Base-by-base conservation (phyloP, 2,797 vertebrate species). In the Hafferia zeledoni region DNA sequence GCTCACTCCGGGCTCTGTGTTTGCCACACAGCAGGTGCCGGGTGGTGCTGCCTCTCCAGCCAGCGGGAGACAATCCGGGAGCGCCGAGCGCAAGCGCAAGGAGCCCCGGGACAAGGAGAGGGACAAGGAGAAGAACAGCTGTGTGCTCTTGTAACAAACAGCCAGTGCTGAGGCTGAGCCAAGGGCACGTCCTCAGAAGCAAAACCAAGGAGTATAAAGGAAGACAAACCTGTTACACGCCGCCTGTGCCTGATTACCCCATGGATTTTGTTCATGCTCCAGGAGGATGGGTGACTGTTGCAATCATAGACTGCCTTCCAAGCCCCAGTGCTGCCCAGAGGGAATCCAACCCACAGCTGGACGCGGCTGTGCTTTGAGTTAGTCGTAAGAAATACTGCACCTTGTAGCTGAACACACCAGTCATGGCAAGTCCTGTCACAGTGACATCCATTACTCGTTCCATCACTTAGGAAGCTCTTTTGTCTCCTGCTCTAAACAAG, bases 211-310 rank as follows among this genome's bases (percentile, higher is more conserved):
- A 95, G 96, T 84, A 63, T 90, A 76, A 97, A 90, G 94, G 97
- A 96, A 96, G 97, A 98, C 98, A 98, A 98, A 97, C 96, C 97
- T 84, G 98, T 98, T 98, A 97, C 98, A 98, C 98, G 98, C 99
- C 99, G 98, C 98, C 98, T 99, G 99, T 99, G 99, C 99, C 99
- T 99, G 98, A 98, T 97, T 97, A 98, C 97, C 97, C 97, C 97
- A 83, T 80, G 97, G 97, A 96, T 97, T 98, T 94, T 96, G 96
- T 98, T 98, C 98, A 92, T 4, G 95, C 97, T 98, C 97, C 97
- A 97, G 96, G 97, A 95, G 97, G 98, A 98, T 95, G 97, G 98
- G 98, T 98, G 98, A 97, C 98, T 98, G 97, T 97, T 98, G 98
- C 97, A 98, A 98, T 98, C 96, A 95, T 95, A 98, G 98, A 98